Base-by-base conservation (phyloP, 2,888 invertebrate species). In the Elmis aenea region DNA sequence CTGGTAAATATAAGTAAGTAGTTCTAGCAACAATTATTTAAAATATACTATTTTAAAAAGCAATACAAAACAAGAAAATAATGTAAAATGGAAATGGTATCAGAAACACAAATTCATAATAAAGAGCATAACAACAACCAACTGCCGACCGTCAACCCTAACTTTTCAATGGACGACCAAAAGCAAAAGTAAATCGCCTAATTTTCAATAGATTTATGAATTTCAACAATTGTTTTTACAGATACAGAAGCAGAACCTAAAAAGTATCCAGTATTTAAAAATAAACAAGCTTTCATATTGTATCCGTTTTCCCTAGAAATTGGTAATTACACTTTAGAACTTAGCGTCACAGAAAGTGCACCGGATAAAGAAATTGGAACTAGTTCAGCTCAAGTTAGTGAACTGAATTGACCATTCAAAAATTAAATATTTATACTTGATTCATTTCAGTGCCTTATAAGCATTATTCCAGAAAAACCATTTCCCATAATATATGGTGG, bases 61-160 rank as follows among this genome's bases (percentile, higher is more conserved):
- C 13, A 41, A 41, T 13, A 22, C 37, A 8, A 26, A 37, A 9
- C 25, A 26, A 14, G 29, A 29, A n/a, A 12, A 21, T 22, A 20
- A 27, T n/a, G n/a, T 15, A 16, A 15, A 31, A 6, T 42, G 42
- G 42, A 24, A 23, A 20, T 42, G 42, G 42, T 30, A 26, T 13
- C 20, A 23, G 26, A 10, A 21, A 3, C n/a, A n/a, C n/a, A n/a
- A n/a, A n/a, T n/a, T n/a, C n/a, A n/a, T n/a, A n/a, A n/a, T n/a
- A n/a, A n/a, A n/a, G n/a, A n/a, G n/a, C n/a, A n/a, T n/a, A n/a
- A n/a, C n/a, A n/a, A n/a, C n/a, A n/a, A n/a, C n/a, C n/a, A n/a
- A n/a, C n/a, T n/a, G n/a, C n/a, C n/a, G n/a, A n/a, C n/a, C n/a
- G n/a, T n/a, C n/a, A n/a, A n/a, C n/a, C n/a, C n/a, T n/a, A n/a